Base-by-base conservation (phyloP, 2,113 vertebrate genomes). In the Hyla sarda region DNA sequence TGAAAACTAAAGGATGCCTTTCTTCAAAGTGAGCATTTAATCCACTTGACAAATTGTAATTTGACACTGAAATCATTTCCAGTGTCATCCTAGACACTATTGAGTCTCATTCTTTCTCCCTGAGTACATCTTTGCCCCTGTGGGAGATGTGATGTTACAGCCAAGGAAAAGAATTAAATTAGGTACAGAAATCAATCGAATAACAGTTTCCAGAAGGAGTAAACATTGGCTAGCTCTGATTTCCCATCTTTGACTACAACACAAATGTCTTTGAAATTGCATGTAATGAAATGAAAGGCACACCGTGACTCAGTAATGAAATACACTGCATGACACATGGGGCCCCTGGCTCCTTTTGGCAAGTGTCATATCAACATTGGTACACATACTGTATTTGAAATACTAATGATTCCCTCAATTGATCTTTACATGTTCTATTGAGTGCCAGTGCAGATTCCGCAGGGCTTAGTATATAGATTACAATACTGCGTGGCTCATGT, bases 21-120 rank as follows among this genome's bases (percentile, higher is more conserved):
- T 82, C 85, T 86, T 86, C 77, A 72, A 86, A 80, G 67, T 81
- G 78, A 86, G 77, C 85, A 81, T 86, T 86, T 86, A 86, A 81
- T 86, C 85, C 85, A 86, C 85, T 86, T 86, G 85, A 86, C 85
- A 86, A 86, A 86, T 74, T 86, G 85, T 86, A 80, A 86, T 86
- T 86, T 86, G 85, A 86, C 85, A 86, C 77, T 76, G 82, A 86
- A 86, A 86, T 86, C 67, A 86, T 86, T 86, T 86, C 41, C 85
- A 86, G 85, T 74, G 85, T 74, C 85, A 82, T 86, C 85, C 67
- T 73, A 86, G 65, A 86, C 77, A 86, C 85, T 82, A 86, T 82
- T 73, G 85, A 86, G 85, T 86, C 77, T 86, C 78, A 86, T 82
- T 86, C 84, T 86, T 86, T 82, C 78, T 86, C 85, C 41, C 77